Conservation (phyloP, 2,888 invertebrate species). For the Andrena trimmerana region DNA sequence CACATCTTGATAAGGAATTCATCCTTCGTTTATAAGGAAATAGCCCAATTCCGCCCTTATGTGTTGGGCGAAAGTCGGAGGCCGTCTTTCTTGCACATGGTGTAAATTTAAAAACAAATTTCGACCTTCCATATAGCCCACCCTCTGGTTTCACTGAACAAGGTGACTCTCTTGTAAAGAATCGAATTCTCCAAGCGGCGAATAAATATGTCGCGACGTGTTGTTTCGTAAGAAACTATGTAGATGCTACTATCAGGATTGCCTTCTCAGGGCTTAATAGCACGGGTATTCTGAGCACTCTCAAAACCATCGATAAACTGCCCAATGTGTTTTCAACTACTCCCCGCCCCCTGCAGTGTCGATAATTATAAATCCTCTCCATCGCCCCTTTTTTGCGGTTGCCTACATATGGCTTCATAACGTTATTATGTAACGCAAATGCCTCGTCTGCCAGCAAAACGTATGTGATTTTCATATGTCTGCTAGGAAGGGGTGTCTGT, state of each 20-base stretch:
- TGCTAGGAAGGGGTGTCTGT: not conserved
- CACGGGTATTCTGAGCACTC: not conserved
- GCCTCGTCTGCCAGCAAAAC: not conserved
- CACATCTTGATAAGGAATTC: not conserved
- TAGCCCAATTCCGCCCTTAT: not conserved
- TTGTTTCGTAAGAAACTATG: not conserved
- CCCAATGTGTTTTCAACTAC: slow-evolving; percentile 1
- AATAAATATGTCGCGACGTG: not conserved
- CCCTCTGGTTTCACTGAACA: not conserved
- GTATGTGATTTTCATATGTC: not conserved
- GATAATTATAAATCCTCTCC: not conserved
- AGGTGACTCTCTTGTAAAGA: not conserved
- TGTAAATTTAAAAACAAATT: not conserved
- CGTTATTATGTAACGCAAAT: not conserved
- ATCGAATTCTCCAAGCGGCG: not conserved
- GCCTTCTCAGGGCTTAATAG: not conserved
- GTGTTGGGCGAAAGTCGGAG: not conserved
- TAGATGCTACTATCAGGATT: not conserved
- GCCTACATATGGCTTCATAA: slow-evolving; percentile 1
- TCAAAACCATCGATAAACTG: not conserved
- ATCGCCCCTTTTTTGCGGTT: not conserved
- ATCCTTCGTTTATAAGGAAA: not conserved
- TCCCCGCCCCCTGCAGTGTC: not conserved
- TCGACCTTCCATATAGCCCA: not conserved
- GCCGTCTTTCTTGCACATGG: not conserved